These are phyloP conservation scores for Manis crassicaudata DNA, from an alignment of 2,797 vertebrate species.

Conservation along the genomic window DNA sequence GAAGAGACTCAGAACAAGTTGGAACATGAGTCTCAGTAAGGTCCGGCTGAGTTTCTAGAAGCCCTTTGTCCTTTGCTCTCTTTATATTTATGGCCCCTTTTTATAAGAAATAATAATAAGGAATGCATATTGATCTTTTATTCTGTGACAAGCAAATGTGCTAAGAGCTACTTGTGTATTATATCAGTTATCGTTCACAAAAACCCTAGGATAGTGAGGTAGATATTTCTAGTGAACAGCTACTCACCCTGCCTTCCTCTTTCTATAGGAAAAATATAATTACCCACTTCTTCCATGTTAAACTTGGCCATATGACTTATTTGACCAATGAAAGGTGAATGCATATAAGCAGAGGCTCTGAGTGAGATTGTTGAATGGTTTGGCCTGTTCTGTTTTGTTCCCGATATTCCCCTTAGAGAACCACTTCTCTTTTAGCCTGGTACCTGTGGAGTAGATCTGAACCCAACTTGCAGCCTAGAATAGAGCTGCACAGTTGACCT, in stretches of 20 bases:
- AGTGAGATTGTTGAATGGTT: not conserved
- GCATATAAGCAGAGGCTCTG: not conserved
- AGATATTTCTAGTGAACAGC: not conserved
- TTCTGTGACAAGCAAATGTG: not conserved
- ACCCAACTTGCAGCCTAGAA: not conserved
- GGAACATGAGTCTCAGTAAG: not conserved
- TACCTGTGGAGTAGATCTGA: not conserved
- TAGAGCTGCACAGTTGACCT: not conserved
- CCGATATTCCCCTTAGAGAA: not conserved
- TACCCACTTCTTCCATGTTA: not conserved
- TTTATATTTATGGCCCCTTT: not conserved
- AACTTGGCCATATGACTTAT: not conserved
- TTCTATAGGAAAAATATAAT: constrained; percentile 27
- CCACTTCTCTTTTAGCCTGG: not conserved
- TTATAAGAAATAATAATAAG: constrained; percentile 44
- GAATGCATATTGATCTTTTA: not conserved
- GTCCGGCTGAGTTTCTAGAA: not conserved
- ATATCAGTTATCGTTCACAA: not conserved
- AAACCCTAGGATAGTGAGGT: not conserved
- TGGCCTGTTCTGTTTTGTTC: not conserved
- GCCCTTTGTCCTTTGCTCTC: not conserved
- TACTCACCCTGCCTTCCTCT: not conserved
- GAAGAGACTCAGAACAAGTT: not conserved
- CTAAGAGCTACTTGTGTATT: not conserved
- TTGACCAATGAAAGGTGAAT: constrained; percentile 5